phyloP scores from a whole-genome alignment of 2,113 vertebrate genomes.

The Menidia beryllina region DNA sequence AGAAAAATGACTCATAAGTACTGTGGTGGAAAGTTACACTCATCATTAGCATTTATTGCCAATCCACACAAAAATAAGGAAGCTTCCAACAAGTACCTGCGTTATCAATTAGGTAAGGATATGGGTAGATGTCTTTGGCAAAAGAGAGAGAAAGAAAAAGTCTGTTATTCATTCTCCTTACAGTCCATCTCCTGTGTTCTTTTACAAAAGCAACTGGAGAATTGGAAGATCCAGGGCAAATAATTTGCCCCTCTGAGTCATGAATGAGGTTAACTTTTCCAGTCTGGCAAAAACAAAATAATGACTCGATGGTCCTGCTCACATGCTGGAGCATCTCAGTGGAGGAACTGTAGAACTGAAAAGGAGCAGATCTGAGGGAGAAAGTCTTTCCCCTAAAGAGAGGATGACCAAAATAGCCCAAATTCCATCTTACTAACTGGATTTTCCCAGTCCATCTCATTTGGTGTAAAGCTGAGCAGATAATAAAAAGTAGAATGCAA shows the following conservation, averaged over 20 bases:
- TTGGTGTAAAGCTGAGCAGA: background rate
- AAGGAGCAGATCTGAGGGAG: background rate
- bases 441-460: background rate
- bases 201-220: conserved; percentile 41
- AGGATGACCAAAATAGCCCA: background rate
- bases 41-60: conserved; percentile 15
- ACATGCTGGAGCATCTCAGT: conserved; percentile 25
- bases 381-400: background rate
- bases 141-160: conserved; percentile 51
- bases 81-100: conserved; percentile 75
- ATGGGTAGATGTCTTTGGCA: conserved; percentile 82
- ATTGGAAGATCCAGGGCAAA: conserved; percentile 50
- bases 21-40: background rate
- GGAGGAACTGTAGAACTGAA: background rate
- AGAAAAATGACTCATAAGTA: conserved; percentile 1
- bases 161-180: conserved; percentile 29
- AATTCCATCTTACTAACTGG: background rate
- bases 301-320: conserved; percentile 14
- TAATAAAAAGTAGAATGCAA: background rate
- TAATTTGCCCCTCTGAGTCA: conserved; percentile 64
- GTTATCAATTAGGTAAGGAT: conserved; percentile 84
- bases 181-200: conserved; percentile 8
- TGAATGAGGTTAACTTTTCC: conserved; percentile 63
- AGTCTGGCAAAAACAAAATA: conserved; percentile 44
- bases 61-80: conserved; percentile 25